A percentile compares a stretch with the other conserved stretches of the same genome.
Conservation (phyloP, 2,113 vertebrate species). For the Scolopax mira region DNA sequence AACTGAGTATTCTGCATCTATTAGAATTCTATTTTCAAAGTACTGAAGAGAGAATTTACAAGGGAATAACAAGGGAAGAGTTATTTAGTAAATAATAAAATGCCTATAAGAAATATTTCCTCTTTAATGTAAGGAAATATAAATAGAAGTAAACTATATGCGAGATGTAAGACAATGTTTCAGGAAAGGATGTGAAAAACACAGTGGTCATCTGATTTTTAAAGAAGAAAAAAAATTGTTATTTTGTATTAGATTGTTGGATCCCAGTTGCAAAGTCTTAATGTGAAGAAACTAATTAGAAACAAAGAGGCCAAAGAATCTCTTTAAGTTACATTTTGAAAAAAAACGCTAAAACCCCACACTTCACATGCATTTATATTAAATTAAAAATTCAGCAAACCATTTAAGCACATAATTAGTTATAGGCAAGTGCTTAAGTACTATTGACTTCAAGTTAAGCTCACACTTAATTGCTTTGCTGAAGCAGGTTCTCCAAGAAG, state of each 20-base stretch:
- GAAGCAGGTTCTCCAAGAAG: not conserved
- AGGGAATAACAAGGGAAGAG: not conserved
- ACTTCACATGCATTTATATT: constrained; percentile 2
- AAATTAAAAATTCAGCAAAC: constrained; percentile 4
- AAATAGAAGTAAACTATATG: not conserved
- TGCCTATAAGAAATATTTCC: not conserved
- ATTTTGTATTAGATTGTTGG: not conserved
- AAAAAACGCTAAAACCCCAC: not conserved
- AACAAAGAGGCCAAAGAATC: not conserved
- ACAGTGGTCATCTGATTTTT: not conserved
- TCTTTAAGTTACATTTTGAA: not conserved
- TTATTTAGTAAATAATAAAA: not conserved
- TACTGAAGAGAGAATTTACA: not conserved
- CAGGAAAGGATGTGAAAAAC: not conserved
- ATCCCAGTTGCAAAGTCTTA: not conserved
- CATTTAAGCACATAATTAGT: constrained; percentile 21
- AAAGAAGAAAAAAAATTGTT: not conserved
- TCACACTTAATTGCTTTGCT: not conserved
- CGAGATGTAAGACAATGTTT: not conserved
- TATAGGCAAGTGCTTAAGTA: not conserved
- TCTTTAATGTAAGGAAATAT: not conserved
- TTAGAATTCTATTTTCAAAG: not conserved
- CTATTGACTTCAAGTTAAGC: constrained; percentile 9
- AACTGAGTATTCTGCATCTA: not conserved
- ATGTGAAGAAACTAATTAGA: not conserved